These are phyloP conservation scores for Colius striatus DNA, from an alignment of 2,113 vertebrate species.

Conservation along the genomic window DNA sequence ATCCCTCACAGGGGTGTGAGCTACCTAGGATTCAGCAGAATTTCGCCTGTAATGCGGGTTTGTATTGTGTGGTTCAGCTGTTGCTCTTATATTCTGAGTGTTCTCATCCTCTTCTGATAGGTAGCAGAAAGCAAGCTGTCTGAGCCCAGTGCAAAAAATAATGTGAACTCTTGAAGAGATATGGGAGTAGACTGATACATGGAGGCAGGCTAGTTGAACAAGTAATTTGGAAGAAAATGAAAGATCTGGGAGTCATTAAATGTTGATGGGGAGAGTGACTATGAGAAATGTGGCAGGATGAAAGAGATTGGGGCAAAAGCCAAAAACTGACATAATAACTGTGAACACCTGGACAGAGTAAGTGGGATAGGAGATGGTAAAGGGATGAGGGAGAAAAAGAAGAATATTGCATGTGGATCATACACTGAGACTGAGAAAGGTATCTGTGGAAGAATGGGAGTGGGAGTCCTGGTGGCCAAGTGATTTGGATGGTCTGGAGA, in stretches of 20 bases:
- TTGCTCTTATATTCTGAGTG: background rate
- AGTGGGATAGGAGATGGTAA: background rate
- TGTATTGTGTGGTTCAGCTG: background rate
- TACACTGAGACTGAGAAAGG: background rate
- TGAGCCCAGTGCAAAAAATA: background rate
- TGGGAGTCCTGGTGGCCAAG: background rate
- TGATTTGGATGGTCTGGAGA: background rate
- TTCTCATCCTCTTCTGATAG: background rate
- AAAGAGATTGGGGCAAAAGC: background rate
- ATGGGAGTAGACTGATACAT: background rate
- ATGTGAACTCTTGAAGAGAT: background rate
- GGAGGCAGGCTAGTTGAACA: background rate
- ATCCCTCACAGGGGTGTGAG: background rate
- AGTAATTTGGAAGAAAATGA: background rate
- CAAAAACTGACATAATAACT: slow-evolving; percentile 19
- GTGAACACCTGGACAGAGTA: background rate
- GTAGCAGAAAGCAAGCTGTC: background rate
- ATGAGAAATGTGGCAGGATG: background rate
- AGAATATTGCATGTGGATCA: background rate
- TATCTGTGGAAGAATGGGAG: background rate
- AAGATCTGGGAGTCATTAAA: slow-evolving; percentile 23
- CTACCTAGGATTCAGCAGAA: background rate
- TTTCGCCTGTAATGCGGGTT: background rate
- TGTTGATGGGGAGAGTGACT: background rate
- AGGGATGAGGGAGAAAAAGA: background rate